Evolutionary conservation across 2,888 invertebrate species (phyloP).

Genomic region (Drosophila mimica): DNA sequence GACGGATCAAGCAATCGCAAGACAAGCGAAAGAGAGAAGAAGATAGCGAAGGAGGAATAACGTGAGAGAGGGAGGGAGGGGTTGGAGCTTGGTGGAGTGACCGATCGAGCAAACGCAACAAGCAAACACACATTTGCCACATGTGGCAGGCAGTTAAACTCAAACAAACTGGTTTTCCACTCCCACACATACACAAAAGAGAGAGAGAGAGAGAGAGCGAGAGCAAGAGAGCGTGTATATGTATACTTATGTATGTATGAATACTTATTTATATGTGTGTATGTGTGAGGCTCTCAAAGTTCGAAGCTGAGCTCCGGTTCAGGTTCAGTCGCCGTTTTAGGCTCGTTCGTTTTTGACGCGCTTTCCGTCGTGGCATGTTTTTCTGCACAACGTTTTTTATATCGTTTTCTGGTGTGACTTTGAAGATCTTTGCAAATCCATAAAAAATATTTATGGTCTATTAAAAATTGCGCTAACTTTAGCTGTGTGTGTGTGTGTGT

Average conservation of each 20-base stretch:
- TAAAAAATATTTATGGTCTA: slow-evolving; percentile 31
- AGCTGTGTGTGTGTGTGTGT: neutral
- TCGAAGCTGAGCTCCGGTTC: slow-evolving; percentile 57
- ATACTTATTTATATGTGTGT: neutral
- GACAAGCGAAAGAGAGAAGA: slow-evolving; percentile 23
- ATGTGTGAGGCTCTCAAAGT: slow-evolving; percentile 29
- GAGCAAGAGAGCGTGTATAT: slow-evolving; percentile 5
- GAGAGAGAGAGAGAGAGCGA: slow-evolving; percentile 10
- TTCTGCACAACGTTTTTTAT: slow-evolving; percentile 6
- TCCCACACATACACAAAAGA: slow-evolving; percentile 59
- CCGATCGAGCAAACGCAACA: slow-evolving; percentile 42
- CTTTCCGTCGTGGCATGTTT: slow-evolving; percentile 22
- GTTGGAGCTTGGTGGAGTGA: neutral
- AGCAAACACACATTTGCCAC: slow-evolving; percentile 46
- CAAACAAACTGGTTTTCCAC: slow-evolving; percentile 75
- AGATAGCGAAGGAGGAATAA: neutral
- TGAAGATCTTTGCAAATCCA: slow-evolving; percentile 18
- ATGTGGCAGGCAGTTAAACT: slow-evolving; percentile 51
- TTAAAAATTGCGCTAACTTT: slow-evolving; percentile 5
- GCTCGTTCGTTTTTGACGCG: slow-evolving; percentile 64
- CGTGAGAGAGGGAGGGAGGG: slow-evolving; percentile 3
- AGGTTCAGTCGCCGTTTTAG: slow-evolving; percentile 60
- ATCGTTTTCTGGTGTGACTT: slow-evolving; percentile 6
- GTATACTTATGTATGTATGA: neutral
- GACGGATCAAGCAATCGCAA: slow-evolving; percentile 7